phyloP scores from a whole-genome alignment of 2,888 invertebrate genomes.

The Scaptomyza caliginosa region DNA sequence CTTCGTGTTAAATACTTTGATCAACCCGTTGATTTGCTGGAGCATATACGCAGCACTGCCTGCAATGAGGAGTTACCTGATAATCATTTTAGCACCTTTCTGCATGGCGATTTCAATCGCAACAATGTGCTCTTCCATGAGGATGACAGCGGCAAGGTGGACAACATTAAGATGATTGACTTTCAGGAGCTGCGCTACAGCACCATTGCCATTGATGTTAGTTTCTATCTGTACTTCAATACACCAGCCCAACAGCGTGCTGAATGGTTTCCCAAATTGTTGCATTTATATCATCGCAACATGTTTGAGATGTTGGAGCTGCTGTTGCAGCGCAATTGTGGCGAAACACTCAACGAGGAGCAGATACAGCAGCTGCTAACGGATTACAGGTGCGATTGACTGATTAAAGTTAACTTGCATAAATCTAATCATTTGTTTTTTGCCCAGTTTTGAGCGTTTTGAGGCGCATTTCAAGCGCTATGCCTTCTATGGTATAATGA shows the following conservation, averaged over 20 bases:
- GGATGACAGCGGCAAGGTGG: constrained; percentile 51
- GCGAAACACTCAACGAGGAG: constrained; percentile 30
- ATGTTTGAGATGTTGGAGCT: constrained; percentile 69
- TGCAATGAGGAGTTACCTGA: constrained; percentile 59
- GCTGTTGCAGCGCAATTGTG: constrained; percentile 59
- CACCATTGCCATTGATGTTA: constrained; percentile 80
- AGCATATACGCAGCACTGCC: constrained; percentile 66
- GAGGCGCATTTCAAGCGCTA: constrained; percentile 80
- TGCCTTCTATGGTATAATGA: constrained; percentile 81
- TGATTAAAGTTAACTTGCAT: not conserved
- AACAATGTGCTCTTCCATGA: constrained; percentile 83
- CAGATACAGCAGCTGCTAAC: constrained; percentile 40
- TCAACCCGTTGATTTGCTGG: constrained; percentile 74
- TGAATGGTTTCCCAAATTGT: constrained; percentile 66
- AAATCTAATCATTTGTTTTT: no score
- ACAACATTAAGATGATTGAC: constrained; percentile 81
- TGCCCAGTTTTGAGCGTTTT: constrained; percentile 74
- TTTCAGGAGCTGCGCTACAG: constrained; percentile 83
- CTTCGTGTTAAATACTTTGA: constrained; percentile 72
- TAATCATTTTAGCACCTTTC: constrained; percentile 73
- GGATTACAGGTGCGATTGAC: constrained; percentile 52
- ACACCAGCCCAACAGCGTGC: constrained; percentile 63
- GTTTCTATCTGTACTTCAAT: constrained; percentile 83
- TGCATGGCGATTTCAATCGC: constrained; percentile 83
- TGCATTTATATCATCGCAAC: constrained; percentile 72